A percentile compares a stretch with the other conserved stretches of the same genome.
phyloP scores from a whole-genome alignment of 2,113 vertebrate species.

The Oncorhynchus mykiss region DNA sequence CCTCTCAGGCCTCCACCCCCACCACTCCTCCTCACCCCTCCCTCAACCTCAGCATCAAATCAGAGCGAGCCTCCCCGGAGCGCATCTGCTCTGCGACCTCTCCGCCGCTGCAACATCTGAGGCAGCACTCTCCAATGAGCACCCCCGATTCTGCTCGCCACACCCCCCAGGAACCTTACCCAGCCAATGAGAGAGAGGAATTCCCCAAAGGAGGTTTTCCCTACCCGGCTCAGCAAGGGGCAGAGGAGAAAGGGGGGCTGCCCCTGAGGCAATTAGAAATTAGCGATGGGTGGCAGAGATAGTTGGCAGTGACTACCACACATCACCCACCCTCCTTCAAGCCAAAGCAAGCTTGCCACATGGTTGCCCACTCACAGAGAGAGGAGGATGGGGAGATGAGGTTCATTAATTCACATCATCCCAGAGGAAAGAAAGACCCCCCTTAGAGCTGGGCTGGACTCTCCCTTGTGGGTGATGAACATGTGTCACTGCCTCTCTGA shows the following conservation, averaged over 20 bases:
- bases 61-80: slow-evolving; percentile 83
- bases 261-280: slow-evolving; percentile 67
- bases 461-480: slow-evolving; percentile 41
- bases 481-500: slow-evolving; percentile 34
- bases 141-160: slow-evolving; percentile 49
- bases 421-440: slow-evolving; percentile 26
- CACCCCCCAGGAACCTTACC: slow-evolving; percentile 45
- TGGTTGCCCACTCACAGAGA: not conserved
- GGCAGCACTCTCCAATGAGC: slow-evolving; percentile 61
- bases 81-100: slow-evolving; percentile 70
- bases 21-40: slow-evolving; percentile 63
- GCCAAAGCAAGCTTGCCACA: not conserved
- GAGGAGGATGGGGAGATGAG: slow-evolving; percentile 20
- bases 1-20: slow-evolving; percentile 61
- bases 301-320: slow-evolving; percentile 53
- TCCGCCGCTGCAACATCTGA: slow-evolving; percentile 63
- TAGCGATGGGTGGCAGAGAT: slow-evolving; percentile 84
- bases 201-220: slow-evolving; percentile 64
- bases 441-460: slow-evolving; percentile 28
- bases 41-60: slow-evolving; percentile 84
- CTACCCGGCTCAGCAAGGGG: slow-evolving; percentile 63
- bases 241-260: slow-evolving; percentile 64
- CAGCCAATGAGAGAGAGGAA: slow-evolving; percentile 66
- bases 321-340: not conserved
- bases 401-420: slow-evolving; percentile 17